These are phyloP conservation scores for Agapostemon virescens DNA, from an alignment of 2,888 invertebrate species.

Conservation along the genomic window DNA sequence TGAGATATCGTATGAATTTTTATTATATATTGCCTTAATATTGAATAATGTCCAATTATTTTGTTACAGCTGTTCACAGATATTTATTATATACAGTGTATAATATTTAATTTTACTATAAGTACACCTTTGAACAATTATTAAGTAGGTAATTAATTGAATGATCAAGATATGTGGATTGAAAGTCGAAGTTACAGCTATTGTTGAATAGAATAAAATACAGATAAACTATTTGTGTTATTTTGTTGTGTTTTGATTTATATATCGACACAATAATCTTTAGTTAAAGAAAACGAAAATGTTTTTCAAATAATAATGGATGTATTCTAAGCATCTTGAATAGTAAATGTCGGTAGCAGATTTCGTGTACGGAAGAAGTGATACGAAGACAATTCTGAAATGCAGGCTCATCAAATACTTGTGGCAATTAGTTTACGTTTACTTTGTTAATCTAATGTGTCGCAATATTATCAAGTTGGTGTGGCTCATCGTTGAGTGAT, in stretches of 20 bases:
- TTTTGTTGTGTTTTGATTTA: too few relatives aligned
- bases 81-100: too few relatives aligned
- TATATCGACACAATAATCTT: not conserved
- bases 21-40: too few relatives aligned
- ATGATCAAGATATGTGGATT: too few relatives aligned
- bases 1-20: too few relatives aligned
- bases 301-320: not conserved
- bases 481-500: not conserved
- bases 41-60: too few relatives aligned
- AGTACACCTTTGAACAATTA: not conserved
- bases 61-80: too few relatives aligned
- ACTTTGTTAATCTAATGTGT: not conserved
- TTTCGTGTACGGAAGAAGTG: not conserved
- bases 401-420: not conserved
- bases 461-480: not conserved
- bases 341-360: not conserved
- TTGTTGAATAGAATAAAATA: too few relatives aligned
- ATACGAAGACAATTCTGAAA: not conserved
- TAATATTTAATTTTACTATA: not conserved
- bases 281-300: not conserved
- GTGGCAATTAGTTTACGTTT: not conserved
- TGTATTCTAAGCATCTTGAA: not conserved
- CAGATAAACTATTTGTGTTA: too few relatives aligned
- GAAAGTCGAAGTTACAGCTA: not conserved
- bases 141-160: too few relatives aligned